These are phyloP conservation scores for Pao palembangensis DNA, from an alignment of 2,113 vertebrate genomes.

Conservation along the genomic window DNA sequence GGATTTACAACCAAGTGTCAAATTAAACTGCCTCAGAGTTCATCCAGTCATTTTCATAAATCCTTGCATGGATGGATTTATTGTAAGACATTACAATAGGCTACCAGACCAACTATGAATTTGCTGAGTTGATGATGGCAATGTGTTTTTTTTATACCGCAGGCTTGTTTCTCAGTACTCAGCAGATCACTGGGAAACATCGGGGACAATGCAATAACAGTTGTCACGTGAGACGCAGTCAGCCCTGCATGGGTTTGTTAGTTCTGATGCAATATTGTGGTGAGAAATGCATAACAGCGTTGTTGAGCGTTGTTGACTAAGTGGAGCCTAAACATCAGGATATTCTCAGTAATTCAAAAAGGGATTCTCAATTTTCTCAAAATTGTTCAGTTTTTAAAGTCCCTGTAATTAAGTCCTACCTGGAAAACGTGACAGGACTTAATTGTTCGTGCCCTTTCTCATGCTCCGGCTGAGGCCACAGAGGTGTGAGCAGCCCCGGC, in stretches of 20 bases:
- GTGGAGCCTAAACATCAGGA: too few relatives aligned
- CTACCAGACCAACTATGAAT: constrained; percentile 67
- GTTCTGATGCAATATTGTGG: constrained; percentile 30
- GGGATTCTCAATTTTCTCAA: constrained; percentile 2
- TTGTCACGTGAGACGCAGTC: constrained; percentile 53
- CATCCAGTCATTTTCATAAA: constrained; percentile 71
- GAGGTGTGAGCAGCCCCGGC: constrained; percentile 48
- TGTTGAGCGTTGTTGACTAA: constrained; percentile 17
- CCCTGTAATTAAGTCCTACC: too few relatives aligned
- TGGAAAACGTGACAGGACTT: too few relatives aligned
- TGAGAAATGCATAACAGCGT: constrained; percentile 39
- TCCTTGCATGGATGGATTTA: constrained; percentile 67
- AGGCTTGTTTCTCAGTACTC: constrained; percentile 63
- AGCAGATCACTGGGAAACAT: constrained; percentile 53
- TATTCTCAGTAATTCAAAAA: too few relatives aligned
- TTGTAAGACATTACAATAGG: constrained; percentile 64
- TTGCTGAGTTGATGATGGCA: constrained; percentile 69
- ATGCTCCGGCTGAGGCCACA: constrained; percentile 61
- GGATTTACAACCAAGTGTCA: constrained; percentile 70
- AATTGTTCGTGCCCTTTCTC: constrained; percentile 68
- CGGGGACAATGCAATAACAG: constrained; percentile 67
- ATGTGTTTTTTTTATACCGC: constrained; percentile 42
- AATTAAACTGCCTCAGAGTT: constrained; percentile 71
- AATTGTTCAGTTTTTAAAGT: constrained; percentile 19
- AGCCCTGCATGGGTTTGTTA: constrained; percentile 17